Evolutionary conservation across 2,888 invertebrate genomes (phyloP).

Genomic region (Oligia fasciuncula): DNA sequence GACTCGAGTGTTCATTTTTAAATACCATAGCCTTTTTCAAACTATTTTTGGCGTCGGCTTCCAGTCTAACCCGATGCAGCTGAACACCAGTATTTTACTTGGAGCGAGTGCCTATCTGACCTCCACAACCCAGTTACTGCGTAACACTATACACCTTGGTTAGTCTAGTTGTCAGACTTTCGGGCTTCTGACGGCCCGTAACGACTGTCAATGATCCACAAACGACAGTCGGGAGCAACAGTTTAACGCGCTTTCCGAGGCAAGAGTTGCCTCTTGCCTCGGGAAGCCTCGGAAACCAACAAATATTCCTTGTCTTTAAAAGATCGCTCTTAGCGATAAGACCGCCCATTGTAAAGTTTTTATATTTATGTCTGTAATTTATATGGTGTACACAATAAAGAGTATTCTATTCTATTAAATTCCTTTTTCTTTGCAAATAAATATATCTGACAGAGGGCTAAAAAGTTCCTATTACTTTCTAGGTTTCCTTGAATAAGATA

Average conservation of each 20-base stretch:
- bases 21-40: background rate
- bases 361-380: no score
- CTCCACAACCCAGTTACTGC: background rate
- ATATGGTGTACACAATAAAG: no score
- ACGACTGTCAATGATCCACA: no score
- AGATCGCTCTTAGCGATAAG: no score
- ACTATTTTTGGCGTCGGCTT: no score
- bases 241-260: background rate
- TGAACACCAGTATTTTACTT: background rate
- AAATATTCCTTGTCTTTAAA: background rate
- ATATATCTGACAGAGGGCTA: background rate
- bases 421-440: background rate
- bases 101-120: background rate
- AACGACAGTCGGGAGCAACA: background rate
- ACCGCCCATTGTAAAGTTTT: no score
- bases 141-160: background rate
- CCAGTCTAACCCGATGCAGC: no score
- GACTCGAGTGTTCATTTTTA: background rate
- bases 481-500: constrained; percentile 33
- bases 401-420: no score
- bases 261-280: background rate
- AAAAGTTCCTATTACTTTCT: constrained; percentile 21
- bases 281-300: background rate
- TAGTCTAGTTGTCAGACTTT: no score
- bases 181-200: no score